Base-by-base conservation (phyloP, 1,140 invertebrate genomes). In the Penaeus indicus region DNA sequence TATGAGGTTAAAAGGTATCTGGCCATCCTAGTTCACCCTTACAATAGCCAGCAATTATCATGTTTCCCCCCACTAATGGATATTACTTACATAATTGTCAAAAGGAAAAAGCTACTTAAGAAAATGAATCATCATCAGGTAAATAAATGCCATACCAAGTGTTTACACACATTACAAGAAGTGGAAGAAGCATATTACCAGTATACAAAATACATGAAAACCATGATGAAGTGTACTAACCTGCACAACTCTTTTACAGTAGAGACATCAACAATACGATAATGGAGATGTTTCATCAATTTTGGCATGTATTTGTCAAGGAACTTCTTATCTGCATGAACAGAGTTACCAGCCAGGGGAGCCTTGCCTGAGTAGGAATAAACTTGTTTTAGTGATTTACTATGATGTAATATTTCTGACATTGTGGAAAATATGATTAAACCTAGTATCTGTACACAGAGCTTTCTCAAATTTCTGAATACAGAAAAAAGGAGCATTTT, bases 211-310 rank as follows among this genome's bases (percentile, higher is more conserved):
- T 11, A 67, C 7, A 83, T 63, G 1, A 54, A 62, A 82, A 8
- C 81, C 11, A 25, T 16, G 5, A 25, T 18, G 21, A 63, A 42
- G n/a, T 38, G 90, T 86, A 88, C 91, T 93, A 94, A 94, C 90
- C 92, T 94, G 75, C 93, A 93, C 38, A 99, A 92, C 93, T 99
- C 98, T 93, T 98, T 99, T 2, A 99, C 93, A 5, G 96, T 95
- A 61, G 96, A 97, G 8, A 99, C 97, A 95, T 99, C 98, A 82
- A 99, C 95, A 38, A 97, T 96, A 92, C 98, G 95, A 93, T 99
- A 99, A 93, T 99, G 97, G 85, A 99, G 93, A 93, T 98, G 96
- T 19, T 95, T 92, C 92, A 96, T 92, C 22, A 98, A 92, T 63
- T 90, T 93, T 0, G 97, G 96, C 95, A 97, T 96, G 91, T 96